Percentiles rank a stretch among this genome's conserved stretches.
These are phyloP conservation scores for Calameuta pallipes DNA, from an alignment of 2,888 invertebrate species.

Conservation along the genomic window DNA sequence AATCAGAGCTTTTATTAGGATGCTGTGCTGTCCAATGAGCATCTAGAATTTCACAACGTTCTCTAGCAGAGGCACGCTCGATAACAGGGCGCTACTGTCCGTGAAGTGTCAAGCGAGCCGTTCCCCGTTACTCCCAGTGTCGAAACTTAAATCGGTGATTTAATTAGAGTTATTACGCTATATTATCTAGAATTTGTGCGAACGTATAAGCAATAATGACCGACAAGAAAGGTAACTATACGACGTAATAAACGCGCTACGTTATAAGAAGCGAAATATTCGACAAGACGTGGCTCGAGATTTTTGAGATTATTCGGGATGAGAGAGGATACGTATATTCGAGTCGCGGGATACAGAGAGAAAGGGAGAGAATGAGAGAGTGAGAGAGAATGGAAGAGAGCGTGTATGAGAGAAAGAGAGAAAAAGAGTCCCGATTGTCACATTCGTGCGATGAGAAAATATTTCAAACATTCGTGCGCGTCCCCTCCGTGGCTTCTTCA, in stretches of 20 bases:
- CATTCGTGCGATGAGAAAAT: not conserved
- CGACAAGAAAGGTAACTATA: conserved; percentile 67
- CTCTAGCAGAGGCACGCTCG: conserved; percentile 41
- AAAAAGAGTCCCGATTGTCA: not conserved
- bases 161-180: conserved; percentile 47
- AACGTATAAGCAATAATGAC: conserved; percentile 63
- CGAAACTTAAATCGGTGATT: conserved; percentile 53
- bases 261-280: not conserved
- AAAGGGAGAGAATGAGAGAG: conserved; percentile 4
- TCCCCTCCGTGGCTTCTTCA: conserved; percentile 1
- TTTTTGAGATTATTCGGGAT: conserved; percentile 1
- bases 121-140: conserved; percentile 52
- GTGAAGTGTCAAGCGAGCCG: conserved; percentile 57
- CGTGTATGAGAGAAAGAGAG: not conserved
- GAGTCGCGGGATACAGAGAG: not conserved
- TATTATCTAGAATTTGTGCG: conserved; percentile 49
- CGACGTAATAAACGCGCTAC: not conserved
- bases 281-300: not conserved
- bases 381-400: not conserved
- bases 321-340: conserved; percentile 1
- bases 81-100: conserved; percentile 59
- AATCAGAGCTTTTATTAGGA: not conserved
- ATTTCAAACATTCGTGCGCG: not conserved
- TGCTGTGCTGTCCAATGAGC: not conserved
- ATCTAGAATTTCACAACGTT: not conserved